Conservation (phyloP, 2,888 invertebrate genomes). For the Lasioglossum calceatum region DNA sequence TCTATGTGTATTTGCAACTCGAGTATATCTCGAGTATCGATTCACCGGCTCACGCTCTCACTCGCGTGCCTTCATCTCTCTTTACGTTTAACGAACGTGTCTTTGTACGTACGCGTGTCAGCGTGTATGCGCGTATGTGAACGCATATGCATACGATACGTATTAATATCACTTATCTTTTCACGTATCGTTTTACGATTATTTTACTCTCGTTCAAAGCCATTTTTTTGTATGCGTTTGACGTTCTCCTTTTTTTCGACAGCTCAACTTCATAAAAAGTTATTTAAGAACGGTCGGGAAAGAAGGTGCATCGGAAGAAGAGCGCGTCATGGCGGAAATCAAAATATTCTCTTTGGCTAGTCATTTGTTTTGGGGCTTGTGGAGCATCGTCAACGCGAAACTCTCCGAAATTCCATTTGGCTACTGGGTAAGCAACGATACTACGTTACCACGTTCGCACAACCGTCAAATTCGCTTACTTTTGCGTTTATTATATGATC, state of each 20-base stretch:
- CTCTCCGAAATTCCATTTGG: conserved; percentile 96
- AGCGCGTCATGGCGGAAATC: conserved; percentile 90
- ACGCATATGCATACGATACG: neutral
- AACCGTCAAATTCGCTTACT: neutral
- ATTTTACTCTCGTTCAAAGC: neutral
- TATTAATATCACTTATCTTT: conserved; percentile 9
- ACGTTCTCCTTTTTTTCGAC: conserved; percentile 57
- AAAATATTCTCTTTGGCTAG: conserved; percentile 93
- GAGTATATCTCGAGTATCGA: neutral
- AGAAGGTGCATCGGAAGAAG: conserved; percentile 85
- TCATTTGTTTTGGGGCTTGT: conserved; percentile 97
- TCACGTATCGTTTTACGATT: conserved; percentile 14
- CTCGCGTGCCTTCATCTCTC: too few species aligned
- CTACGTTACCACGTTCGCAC: too few species aligned
- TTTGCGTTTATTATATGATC: neutral
- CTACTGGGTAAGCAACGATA: conserved; percentile 90
- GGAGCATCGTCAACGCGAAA: conserved; percentile 95
- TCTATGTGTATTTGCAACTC: neutral
- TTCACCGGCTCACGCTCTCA: neutral
- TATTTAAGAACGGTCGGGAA: conserved; percentile 82
- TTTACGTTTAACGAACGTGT: neutral
- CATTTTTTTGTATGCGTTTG: conserved; percentile 3
- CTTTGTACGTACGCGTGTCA: neutral
- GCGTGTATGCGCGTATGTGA: neutral
- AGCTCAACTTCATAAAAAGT: conserved; percentile 84